Evolutionary conservation across 2,797 vertebrate species (phyloP).

Genomic region (Molothrus ater): DNA sequence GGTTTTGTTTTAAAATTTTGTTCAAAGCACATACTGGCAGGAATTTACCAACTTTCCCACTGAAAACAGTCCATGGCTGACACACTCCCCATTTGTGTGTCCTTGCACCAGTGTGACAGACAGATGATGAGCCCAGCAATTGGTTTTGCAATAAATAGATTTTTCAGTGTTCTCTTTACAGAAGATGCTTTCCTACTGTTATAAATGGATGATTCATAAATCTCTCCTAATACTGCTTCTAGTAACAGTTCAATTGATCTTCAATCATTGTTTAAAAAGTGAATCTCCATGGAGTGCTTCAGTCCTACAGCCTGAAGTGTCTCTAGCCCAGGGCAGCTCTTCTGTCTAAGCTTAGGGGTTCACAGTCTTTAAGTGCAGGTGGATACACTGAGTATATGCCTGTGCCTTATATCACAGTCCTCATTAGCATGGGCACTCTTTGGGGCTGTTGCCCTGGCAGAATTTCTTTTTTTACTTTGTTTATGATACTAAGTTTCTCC

Average conservation of each 20-base stretch:
- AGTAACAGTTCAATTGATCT: constrained; percentile 53
- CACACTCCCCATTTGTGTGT: accelerated
- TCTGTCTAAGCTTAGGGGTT: not conserved
- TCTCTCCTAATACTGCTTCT: constrained; percentile 38
- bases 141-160: constrained; percentile 62
- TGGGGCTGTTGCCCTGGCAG: not conserved
- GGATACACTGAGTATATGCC: not conserved
- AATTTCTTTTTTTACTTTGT: not conserved
- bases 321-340: not conserved
- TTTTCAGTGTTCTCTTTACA: constrained; percentile 39
- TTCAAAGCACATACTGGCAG: not conserved
- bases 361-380: not conserved
- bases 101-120: not conserved
- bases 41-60: not conserved
- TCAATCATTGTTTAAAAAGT: constrained; percentile 42
- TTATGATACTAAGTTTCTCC: not conserved
- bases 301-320: not conserved
- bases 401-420: not conserved
- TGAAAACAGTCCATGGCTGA: not conserved
- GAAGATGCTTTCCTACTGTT: constrained; percentile 21
- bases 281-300: constrained; percentile 35
- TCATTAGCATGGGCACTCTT: not conserved
- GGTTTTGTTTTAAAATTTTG: not conserved
- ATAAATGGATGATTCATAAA: constrained; percentile 42
- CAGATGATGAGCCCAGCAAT: not conserved